These are phyloP conservation scores for Galagoides demidoff DNA, from an alignment of 2,797 vertebrate genomes.

Conservation along the genomic window DNA sequence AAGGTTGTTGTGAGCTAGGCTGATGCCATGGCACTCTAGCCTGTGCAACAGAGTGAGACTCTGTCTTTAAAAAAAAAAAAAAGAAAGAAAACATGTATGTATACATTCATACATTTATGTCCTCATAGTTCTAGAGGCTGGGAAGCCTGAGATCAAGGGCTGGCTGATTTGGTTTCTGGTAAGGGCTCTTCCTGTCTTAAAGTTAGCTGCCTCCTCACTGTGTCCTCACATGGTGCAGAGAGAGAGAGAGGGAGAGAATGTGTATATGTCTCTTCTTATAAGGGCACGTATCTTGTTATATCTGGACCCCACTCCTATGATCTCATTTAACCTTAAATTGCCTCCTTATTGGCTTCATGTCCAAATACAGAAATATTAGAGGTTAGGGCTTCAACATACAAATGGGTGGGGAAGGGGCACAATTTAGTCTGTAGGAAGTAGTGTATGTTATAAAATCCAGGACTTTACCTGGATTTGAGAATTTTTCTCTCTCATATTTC, in stretches of 20 bases:
- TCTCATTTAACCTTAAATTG: not conserved
- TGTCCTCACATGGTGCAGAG: not conserved
- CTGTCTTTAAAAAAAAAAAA: not conserved
- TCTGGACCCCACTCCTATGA: not conserved
- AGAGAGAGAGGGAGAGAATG: not conserved
- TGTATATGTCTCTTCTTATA: not conserved
- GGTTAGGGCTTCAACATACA: not conserved
- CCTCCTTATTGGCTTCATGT: not conserved
- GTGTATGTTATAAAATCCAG: not conserved
- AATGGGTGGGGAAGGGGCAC: not conserved
- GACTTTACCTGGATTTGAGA: not conserved
- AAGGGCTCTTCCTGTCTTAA: constrained; percentile 1
- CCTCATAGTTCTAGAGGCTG: not conserved
- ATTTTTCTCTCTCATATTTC: not conserved
- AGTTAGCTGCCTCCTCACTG: not conserved
- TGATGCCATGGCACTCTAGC: no score
- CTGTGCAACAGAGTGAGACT: no score
- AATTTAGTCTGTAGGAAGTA: not conserved
- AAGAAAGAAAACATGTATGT: not conserved
- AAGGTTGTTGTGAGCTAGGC: no score
- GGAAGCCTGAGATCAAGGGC: not conserved
- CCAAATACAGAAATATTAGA: not conserved
- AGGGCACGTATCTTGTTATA: not conserved
- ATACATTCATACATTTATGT: not conserved
- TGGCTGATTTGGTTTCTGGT: not conserved